Evolutionary conservation across 2,888 invertebrate species (phyloP).

Genomic region (Gisinianus flammeolus): DNA sequence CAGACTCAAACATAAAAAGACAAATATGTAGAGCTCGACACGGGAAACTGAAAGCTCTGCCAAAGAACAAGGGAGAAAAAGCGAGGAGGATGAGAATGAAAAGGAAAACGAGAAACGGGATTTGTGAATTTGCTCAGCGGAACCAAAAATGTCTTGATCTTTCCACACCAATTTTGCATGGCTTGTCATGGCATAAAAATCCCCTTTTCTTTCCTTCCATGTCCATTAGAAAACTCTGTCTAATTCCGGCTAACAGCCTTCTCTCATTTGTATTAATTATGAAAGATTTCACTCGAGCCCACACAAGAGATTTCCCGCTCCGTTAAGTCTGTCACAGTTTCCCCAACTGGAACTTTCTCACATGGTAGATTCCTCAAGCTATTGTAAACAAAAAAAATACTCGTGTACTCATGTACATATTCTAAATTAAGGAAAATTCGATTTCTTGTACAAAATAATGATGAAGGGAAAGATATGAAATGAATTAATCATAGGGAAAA

Average conservation of each 20-base stretch:
- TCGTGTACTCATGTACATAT: no score
- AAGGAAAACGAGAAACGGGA: not conserved
- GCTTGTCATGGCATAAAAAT: not conserved
- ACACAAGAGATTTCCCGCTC: not conserved
- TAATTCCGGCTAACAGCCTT: not conserved
- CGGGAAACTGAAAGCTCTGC: not conserved
- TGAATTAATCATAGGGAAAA: no score
- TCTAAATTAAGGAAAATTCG: no score
- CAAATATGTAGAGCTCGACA: not conserved
- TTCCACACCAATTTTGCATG: constrained; percentile 16
- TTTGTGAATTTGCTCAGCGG: constrained; percentile 14
- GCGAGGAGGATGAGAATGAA: not conserved
- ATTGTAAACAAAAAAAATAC: no score
- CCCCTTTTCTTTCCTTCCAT: no score
- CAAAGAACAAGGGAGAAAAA: not conserved
- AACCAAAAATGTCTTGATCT: constrained; percentile 15
- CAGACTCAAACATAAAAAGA: not conserved
- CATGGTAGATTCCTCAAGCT: no score
- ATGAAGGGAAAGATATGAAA: no score
- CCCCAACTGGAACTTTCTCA: no score
- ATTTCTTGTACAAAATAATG: no score
- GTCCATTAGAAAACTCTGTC: no score
- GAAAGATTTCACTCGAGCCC: not conserved
- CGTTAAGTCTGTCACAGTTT: no score
- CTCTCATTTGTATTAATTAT: not conserved